These are phyloP conservation scores for Chrysochloris asiatica DNA, from an alignment of 2,113 vertebrate genomes.

Conservation along the genomic window DNA sequence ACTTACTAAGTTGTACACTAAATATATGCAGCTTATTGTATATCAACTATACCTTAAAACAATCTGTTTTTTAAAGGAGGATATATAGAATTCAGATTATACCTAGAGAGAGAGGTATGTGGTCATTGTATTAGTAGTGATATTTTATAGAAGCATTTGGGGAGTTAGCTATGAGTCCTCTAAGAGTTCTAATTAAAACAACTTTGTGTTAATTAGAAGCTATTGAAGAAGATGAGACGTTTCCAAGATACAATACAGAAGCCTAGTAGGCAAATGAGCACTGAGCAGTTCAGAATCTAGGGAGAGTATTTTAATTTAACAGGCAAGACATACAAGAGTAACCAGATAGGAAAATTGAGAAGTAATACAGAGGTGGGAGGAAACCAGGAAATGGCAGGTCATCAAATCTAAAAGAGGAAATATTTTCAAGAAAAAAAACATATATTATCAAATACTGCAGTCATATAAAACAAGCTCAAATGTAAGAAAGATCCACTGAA, in stretches of 20 bases:
- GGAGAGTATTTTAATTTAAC: background rate
- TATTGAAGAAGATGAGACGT: background rate
- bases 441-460: background rate
- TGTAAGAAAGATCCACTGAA: background rate
- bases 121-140: too few species aligned
- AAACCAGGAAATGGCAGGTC: background rate
- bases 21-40: too few species aligned
- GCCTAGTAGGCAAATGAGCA: background rate
- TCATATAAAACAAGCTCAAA: background rate
- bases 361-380: background rate
- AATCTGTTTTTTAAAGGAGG: too few species aligned
- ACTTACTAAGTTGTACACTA: too few species aligned
- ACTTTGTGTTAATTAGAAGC: background rate
- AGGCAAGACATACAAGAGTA: constrained; percentile 1
- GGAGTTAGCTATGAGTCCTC: too few species aligned
- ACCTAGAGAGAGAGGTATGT: too few species aligned
- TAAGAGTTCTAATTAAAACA: too few species aligned
- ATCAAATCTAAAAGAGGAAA: constrained; percentile 44
- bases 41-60: too few species aligned
- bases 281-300: background rate
- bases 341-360: constrained; percentile 21
- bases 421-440: background rate
- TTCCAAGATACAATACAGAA: background rate
- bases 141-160: too few species aligned
- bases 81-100: too few species aligned